Evolutionary conservation across 2,113 vertebrate genomes (phyloP).

Genomic region (Spea multiplicata): DNA sequence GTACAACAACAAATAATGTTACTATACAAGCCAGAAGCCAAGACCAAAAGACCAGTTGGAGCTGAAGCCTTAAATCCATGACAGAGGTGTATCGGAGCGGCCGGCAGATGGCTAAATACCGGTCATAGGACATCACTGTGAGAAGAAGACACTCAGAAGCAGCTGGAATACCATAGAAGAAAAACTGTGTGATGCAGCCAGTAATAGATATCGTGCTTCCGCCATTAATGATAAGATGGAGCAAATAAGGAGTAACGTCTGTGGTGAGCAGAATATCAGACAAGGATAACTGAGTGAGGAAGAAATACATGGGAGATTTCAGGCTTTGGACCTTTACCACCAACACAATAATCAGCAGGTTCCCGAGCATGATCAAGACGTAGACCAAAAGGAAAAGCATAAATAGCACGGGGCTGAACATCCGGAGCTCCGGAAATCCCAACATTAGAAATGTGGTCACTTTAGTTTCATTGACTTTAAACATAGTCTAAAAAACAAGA

Average conservation of each 20-base stretch:
- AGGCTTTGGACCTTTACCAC: background rate
- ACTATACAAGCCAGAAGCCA: conserved; percentile 44
- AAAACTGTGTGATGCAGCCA: conserved; percentile 10
- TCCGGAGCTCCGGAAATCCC: conserved; percentile 3
- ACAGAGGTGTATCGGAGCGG: too few species aligned
- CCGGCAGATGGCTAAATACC: too few species aligned
- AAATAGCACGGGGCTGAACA: background rate
- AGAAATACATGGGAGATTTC: conserved; percentile 29
- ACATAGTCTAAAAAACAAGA: background rate
- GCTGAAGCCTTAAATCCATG: background rate
- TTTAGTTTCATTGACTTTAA: background rate
- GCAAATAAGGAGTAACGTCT: background rate
- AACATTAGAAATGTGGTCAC: conserved; percentile 1
- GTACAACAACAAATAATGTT: conserved; percentile 24
- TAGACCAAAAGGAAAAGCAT: background rate
- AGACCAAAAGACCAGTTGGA: background rate
- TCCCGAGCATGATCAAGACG: conserved; percentile 1
- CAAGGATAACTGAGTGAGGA: conserved; percentile 6
- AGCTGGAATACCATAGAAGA: background rate
- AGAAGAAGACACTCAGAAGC: background rate
- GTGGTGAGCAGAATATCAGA: conserved; percentile 11
- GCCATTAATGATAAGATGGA: background rate
- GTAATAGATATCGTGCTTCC: background rate
- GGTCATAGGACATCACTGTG: too few species aligned
- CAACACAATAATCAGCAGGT: conserved; percentile 9